Percentiles rank a stretch among this genome's conserved stretches.
Conservation (phyloP, 2,113 vertebrate genomes). For the Pleuronectes platessa region DNA sequence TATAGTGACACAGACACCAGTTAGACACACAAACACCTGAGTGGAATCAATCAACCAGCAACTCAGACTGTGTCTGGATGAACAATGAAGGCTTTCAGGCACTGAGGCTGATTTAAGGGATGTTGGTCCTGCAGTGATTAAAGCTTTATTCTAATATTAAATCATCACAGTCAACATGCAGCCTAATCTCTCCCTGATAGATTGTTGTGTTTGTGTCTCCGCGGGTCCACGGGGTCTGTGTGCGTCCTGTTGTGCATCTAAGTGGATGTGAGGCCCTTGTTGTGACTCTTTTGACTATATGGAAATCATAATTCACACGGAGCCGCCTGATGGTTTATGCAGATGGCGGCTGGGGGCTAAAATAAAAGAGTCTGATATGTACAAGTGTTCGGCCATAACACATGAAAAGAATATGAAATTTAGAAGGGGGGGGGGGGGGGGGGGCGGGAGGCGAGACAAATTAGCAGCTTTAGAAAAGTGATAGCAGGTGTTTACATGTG, state of each 20-base stretch:
- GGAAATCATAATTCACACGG: constrained; percentile 61
- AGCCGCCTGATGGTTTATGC: constrained; percentile 64
- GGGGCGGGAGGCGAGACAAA: constrained; percentile 56
- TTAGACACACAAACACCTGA: too few relatives aligned
- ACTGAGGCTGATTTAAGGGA: not conserved
- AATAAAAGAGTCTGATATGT: constrained; percentile 23
- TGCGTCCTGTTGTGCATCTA: not conserved
- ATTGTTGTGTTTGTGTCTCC: not conserved
- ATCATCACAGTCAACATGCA: not conserved
- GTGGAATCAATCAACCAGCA: too few relatives aligned
- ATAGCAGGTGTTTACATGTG: constrained; percentile 79
- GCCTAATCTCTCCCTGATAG: not conserved
- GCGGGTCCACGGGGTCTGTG: not conserved
- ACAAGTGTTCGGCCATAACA: constrained; percentile 44
- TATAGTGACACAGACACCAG: too few relatives aligned
- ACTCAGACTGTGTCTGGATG: too few relatives aligned
- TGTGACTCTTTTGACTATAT: constrained; percentile 65
- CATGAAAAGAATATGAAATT: constrained; percentile 69
- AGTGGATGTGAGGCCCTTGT: not conserved
- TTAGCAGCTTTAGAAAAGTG: constrained; percentile 70
- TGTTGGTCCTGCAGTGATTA: not conserved
- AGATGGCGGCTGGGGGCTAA: constrained; percentile 65
- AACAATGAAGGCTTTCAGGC: not conserved
- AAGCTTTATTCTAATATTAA: not conserved
- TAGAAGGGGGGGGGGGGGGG: not conserved